A percentile compares a stretch with the other conserved stretches of the same genome.
Conservation (phyloP, 2,113 vertebrate genomes). For the Sinosuthora webbiana region DNA sequence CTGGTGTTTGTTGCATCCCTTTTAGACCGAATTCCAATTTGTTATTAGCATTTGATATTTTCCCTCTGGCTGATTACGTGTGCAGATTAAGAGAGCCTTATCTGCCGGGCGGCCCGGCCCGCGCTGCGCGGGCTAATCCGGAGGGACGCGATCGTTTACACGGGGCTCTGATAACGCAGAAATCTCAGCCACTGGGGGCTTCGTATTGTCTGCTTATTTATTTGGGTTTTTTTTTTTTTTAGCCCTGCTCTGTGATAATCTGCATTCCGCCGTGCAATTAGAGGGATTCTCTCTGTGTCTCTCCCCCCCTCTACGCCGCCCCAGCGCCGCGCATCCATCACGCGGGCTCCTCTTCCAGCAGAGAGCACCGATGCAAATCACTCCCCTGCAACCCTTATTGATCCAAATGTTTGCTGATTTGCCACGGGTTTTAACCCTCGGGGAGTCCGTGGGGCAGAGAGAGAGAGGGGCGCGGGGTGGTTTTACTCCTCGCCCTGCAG, state of each 20-base stretch:
- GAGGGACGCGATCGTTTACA: constrained; percentile 28
- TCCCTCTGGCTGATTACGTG: not conserved
- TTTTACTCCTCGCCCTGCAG: not conserved
- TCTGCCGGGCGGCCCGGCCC: not conserved
- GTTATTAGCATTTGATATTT: constrained; percentile 26
- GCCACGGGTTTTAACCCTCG: not conserved
- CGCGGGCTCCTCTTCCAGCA: not conserved
- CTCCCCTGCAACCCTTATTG: constrained; percentile 3
- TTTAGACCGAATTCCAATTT: not conserved
- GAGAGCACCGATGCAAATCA: not conserved
- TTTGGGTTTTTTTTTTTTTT: not conserved
- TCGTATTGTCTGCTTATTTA: not conserved
- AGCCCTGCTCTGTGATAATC: not conserved
- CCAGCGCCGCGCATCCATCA: rapidly evolving
- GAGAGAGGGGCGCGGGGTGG: rapidly evolving
- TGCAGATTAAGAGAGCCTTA: constrained; percentile 20
- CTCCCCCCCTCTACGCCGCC: not conserved
- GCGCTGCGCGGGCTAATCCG: not conserved
- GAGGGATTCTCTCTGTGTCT: not conserved
- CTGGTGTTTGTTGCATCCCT: not conserved
- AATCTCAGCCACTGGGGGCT: not conserved
- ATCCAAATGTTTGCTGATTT: not conserved
- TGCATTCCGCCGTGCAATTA: not conserved
- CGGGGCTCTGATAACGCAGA: not conserved
- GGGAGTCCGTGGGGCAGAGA: not conserved